A percentile compares a stretch with the other conserved stretches of the same genome.
These are phyloP conservation scores for Phalacrocorax aristotelis DNA, from an alignment of 2,113 vertebrate genomes.

Conservation along the genomic window DNA sequence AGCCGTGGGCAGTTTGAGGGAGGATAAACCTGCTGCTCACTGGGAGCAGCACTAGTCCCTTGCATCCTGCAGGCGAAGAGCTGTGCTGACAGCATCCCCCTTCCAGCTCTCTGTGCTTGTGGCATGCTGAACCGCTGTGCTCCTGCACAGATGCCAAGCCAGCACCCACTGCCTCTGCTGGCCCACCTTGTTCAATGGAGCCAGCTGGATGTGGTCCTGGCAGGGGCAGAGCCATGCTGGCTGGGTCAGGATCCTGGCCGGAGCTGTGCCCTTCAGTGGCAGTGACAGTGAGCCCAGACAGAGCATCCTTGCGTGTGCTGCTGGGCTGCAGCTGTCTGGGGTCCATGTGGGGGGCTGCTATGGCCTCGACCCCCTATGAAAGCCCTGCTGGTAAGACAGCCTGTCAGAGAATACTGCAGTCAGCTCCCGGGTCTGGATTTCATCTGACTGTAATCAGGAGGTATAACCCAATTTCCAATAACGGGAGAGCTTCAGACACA, in stretches of 20 bases:
- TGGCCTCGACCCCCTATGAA: fast-evolving
- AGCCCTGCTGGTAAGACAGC: background rate
- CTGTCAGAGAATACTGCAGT: background rate
- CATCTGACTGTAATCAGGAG: slow-evolving; percentile 19
- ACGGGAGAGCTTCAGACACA: background rate
- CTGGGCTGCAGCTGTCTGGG: background rate
- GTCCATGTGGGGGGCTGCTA: background rate
- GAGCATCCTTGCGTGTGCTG: fast-evolving
- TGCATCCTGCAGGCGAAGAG: background rate
- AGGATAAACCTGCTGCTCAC: background rate
- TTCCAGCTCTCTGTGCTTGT: background rate
- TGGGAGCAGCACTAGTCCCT: fast-evolving
- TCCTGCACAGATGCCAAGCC: background rate
- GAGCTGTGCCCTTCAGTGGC: fast-evolving
- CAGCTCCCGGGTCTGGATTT: background rate
- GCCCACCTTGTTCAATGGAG: background rate
- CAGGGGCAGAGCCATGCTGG: background rate
- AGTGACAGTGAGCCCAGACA: fast-evolving
- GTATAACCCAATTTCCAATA: slow-evolving; percentile 43
- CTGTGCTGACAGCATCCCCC: background rate
- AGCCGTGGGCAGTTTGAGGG: background rate
- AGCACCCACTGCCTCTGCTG: fast-evolving
- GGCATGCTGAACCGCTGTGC: fast-evolving
- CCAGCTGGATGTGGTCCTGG: background rate
- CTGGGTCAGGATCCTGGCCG: fast-evolving